Evolutionary conservation across 2,113 vertebrate genomes (phyloP).

Genomic region (Eulemur rufifrons): DNA sequence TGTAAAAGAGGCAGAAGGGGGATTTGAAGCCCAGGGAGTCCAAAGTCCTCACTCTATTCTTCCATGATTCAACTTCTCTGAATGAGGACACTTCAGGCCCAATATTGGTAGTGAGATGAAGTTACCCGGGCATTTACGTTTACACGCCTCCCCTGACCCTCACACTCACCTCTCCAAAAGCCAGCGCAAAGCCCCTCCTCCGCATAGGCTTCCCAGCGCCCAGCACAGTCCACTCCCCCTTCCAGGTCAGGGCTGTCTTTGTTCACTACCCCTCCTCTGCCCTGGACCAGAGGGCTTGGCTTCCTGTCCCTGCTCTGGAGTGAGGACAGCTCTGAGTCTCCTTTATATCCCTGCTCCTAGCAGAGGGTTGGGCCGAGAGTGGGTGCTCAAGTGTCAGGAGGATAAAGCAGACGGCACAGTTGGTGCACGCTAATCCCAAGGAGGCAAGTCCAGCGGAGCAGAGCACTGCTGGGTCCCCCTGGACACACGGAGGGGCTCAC

Average conservation of each 20-base stretch:
- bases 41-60: background rate
- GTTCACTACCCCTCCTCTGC: background rate
- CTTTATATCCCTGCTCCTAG: background rate
- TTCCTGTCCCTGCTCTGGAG: background rate
- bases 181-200: background rate
- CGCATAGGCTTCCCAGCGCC: background rate
- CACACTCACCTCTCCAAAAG: fast-evolving
- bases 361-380: background rate
- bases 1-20: background rate
- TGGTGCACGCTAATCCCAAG: background rate
- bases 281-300: background rate
- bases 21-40: background rate
- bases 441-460: fast-evolving
- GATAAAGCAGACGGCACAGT: background rate
- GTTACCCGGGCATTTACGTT: fast-evolving
- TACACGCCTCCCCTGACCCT: background rate
- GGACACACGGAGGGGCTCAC: background rate
- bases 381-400: background rate
- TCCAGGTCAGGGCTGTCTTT: background rate
- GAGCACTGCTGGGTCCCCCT: background rate
- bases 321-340: background rate
- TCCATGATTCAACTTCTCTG: background rate
- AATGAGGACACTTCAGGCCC: fast-evolving
- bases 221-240: background rate
- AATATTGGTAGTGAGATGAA: fast-evolving